Base-by-base conservation (phyloP, 30 jellyfish, hydroid and myxozoan genomes). In the Pelagia noctiluca region DNA sequence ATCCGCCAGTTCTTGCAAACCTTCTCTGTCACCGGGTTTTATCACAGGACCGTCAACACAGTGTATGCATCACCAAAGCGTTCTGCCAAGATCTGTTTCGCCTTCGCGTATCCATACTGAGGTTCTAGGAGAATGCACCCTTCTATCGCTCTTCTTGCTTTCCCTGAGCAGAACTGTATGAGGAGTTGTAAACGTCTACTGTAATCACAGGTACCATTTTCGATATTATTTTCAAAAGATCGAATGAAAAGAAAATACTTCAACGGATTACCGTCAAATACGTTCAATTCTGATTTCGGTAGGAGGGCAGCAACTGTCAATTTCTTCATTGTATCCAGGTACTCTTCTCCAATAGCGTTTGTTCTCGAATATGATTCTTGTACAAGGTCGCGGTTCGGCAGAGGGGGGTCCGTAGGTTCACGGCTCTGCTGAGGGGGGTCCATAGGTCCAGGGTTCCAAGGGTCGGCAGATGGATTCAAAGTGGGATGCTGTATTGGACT, bases 1-100 rank as follows among this genome's bases (percentile, higher is more conserved):
- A 37, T 78, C 89, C 18, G 89, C 89, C 50, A 78, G 33, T 16
- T 76, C 78, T 18, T 25, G 81, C 80, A 52, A 23, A 35, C 78
- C 79, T 50, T 54, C 88, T 52, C 78, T 12, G 63, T 78, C 89
- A 11, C 89, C 70, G 2, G 89, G 80, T 61, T 38, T 78, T 5
- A 78, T 60, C 16, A 61, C 30, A 1, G 89, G 89, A n/a, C 88
- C 80, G 53, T 34, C 42, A 19, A 2, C 69, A 78, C 89, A 19
- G 28, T 78, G 70, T 29, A 78, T 12, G 22, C 71, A 38, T 78
- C 63, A n/a, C 81, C 88, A 76, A 76, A 76, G 19, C 88, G 50
- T 29, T 71, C 83, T 5, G 74, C 33, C 16, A 71, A 31, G 30
- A 71, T 35, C 18, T 46, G 18, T 21, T 71, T 71, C 35, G 75